These are phyloP conservation scores for Acronicta alni DNA, from an alignment of 2,888 invertebrate species.

Conservation along the genomic window DNA sequence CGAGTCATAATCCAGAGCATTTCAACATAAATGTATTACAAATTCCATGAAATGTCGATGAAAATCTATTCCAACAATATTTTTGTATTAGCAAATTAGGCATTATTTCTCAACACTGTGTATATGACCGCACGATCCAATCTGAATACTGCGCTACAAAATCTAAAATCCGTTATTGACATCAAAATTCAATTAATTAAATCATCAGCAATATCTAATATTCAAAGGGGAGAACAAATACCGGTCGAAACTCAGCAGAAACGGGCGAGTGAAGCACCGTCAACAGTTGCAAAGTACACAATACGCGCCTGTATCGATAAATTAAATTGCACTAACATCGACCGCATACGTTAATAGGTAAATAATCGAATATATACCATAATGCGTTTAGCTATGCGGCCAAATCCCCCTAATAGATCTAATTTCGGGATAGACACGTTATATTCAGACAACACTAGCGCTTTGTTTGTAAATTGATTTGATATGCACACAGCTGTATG, in stretches of 20 bases:
- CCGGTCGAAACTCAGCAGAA: constrained; percentile 56
- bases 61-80: too few relatives aligned
- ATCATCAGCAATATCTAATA: constrained; percentile 68
- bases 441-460: constrained; percentile 42
- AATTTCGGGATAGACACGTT: constrained; percentile 69
- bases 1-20: too few relatives aligned
- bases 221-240: constrained; percentile 69
- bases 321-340: constrained; percentile 79
- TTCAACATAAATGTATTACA: too few relatives aligned
- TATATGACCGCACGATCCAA: constrained; percentile 3
- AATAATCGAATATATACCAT: constrained; percentile 74
- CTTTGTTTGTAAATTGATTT: constrained; percentile 56
- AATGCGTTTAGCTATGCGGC: constrained; percentile 50
- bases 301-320: constrained; percentile 68
- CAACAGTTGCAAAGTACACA: constrained; percentile 56
- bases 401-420: constrained; percentile 68
- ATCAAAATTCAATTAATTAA: constrained; percentile 64
- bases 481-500: constrained; percentile 50
- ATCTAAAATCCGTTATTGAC: constrained; percentile 36
- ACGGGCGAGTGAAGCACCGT: constrained; percentile 33
- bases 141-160: constrained; percentile 1
- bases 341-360: constrained; percentile 72
- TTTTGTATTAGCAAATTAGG: background rate
- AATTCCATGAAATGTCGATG: too few relatives aligned
- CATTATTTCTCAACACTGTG: background rate